These are phyloP conservation scores for Elephantulus edwardii DNA, from an alignment of 2,113 vertebrate genomes.

Conservation along the genomic window DNA sequence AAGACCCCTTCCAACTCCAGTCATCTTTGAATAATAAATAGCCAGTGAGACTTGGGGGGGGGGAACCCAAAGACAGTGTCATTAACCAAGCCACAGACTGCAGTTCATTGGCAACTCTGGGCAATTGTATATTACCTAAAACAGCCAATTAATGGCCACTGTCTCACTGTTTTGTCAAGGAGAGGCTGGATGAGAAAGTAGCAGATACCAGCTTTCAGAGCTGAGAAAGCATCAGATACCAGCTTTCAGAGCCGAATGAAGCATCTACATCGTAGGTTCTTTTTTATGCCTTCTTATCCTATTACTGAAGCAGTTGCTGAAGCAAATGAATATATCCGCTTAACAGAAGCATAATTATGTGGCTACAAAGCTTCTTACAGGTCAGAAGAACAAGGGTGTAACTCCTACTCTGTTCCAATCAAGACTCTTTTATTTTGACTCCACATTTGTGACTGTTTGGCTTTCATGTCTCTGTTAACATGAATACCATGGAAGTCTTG, in stretches of 20 bases:
- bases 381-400: not conserved
- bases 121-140: not conserved
- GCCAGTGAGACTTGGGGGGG: not conserved
- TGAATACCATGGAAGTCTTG: not conserved
- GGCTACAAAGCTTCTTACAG: not conserved
- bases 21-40: not conserved
- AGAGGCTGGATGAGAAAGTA: not conserved
- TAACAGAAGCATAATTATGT: not conserved
- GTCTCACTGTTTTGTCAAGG: not conserved
- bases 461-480: not conserved
- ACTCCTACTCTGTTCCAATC: not conserved
- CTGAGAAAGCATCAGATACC: not conserved
- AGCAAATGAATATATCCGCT: conserved; percentile 5
- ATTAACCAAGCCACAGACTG: not conserved
- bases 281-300: not conserved
- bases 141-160: not conserved
- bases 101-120: not conserved
- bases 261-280: not conserved
- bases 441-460: not conserved
- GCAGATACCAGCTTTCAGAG: not conserved
- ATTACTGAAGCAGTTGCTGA: conserved; percentile 1
- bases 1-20: not conserved
- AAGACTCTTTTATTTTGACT: not conserved
- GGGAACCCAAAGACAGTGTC: not conserved
- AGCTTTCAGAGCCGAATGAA: not conserved